A percentile compares a stretch with the other conserved stretches of the same genome.
These are phyloP conservation scores for Smithornis capensis DNA, from an alignment of 2,113 vertebrate species.

Conservation along the genomic window DNA sequence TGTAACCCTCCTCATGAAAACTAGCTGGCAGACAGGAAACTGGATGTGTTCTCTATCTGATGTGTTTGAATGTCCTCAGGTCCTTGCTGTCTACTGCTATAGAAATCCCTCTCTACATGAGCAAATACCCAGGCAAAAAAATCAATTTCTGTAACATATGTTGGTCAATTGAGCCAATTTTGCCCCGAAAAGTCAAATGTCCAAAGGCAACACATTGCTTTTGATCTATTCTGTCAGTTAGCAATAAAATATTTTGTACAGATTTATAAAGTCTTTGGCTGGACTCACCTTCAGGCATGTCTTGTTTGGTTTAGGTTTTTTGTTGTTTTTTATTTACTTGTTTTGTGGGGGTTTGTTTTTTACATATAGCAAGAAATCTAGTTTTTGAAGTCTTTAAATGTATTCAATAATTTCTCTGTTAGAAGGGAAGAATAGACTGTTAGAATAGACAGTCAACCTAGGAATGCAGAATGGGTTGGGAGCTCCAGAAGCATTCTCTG, in stretches of 20 bases:
- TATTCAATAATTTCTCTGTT: not conserved
- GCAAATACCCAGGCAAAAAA: not conserved
- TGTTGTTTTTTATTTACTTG: not conserved
- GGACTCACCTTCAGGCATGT: not conserved
- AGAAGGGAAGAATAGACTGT: no score
- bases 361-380: not conserved
- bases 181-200: not conserved
- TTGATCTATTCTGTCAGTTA: not conserved
- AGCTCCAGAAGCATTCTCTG: not conserved
- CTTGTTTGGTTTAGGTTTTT: not conserved
- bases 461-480: not conserved
- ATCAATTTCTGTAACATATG: not conserved
- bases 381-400: not conserved
- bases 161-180: not conserved
- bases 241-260: not conserved
- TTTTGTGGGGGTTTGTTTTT: not conserved
- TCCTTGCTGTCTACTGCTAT: not conserved
- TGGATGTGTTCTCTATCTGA: fast-evolving
- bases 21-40: not conserved
- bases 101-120: not conserved
- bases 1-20: not conserved
- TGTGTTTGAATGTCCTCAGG: not conserved
- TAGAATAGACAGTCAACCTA: not conserved
- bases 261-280: not conserved
- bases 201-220: not conserved